Evolutionary conservation across 1,140 invertebrate genomes (phyloP).

Genomic region (Sminthurides bifidus): DNA sequence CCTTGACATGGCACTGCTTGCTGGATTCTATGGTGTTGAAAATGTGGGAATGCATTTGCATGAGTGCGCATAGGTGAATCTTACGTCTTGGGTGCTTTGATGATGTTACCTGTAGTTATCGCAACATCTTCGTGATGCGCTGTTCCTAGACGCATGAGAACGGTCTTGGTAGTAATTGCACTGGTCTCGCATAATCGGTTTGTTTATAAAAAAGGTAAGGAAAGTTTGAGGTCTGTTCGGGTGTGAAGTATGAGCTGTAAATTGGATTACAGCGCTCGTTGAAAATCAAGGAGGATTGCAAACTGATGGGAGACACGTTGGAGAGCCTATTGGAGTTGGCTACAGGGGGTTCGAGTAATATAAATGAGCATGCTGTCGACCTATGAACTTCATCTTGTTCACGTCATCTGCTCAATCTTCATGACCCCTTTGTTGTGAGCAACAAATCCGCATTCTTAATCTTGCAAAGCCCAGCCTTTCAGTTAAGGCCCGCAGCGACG

Average conservation of each 20-base stretch:
- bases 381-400: constrained; percentile 16
- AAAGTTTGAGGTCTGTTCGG: neutral
- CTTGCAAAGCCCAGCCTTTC: neutral
- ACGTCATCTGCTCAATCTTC: constrained; percentile 14
- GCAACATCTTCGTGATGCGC: too few relatives aligned
- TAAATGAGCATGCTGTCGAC: constrained; percentile 21
- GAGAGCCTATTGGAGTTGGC: constrained; percentile 16
- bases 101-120: too few relatives aligned
- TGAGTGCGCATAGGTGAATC: too few relatives aligned
- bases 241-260: constrained; percentile 18
- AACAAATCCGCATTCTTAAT: neutral
- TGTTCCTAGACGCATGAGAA: too few relatives aligned
- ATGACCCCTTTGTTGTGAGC: too few relatives aligned
- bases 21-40: too few relatives aligned
- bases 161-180: too few relatives aligned
- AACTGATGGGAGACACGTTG: constrained; percentile 22
- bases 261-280: constrained; percentile 20
- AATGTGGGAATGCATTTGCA: too few relatives aligned
- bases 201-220: neutral
- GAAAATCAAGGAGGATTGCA: constrained; percentile 15
- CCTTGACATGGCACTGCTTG: too few relatives aligned
- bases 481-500: neutral
- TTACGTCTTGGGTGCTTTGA: too few relatives aligned
- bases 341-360: constrained; percentile 19
- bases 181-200: too few relatives aligned